Evolutionary conservation across 1,140 invertebrate species (phyloP).

Genomic region (Temnothorax curvispinosus): DNA sequence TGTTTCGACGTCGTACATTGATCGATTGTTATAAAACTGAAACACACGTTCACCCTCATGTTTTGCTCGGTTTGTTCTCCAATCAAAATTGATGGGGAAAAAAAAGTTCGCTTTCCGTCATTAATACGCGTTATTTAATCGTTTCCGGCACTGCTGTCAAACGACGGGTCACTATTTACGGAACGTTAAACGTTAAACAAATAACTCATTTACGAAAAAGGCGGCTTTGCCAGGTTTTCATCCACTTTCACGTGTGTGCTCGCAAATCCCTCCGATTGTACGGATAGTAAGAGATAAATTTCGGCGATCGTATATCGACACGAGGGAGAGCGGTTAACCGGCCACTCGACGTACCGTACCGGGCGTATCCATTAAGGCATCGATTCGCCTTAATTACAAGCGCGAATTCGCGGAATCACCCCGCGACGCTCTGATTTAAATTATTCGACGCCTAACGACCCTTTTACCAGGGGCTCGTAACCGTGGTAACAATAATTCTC

Average conservation of each 20-base stretch:
- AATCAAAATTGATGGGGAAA: slow-evolving; percentile 36
- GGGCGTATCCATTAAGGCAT: slow-evolving; percentile 37
- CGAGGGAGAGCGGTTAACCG: slow-evolving; percentile 4
- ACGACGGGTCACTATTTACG: slow-evolving; percentile 35
- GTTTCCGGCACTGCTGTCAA: slow-evolving; percentile 1
- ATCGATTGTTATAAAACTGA: slow-evolving; percentile 48
- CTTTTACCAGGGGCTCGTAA: slow-evolving; percentile 25
- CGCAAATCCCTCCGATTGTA: background rate
- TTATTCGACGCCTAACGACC: slow-evolving; percentile 57
- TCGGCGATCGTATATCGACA: slow-evolving; percentile 33
- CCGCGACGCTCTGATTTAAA: slow-evolving; percentile 55
- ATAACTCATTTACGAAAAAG: slow-evolving; percentile 52
- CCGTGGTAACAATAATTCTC: slow-evolving; percentile 50
- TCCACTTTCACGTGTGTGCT: background rate
- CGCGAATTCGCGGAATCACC: background rate
- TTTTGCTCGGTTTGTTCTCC: background rate
- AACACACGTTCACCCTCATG: background rate
- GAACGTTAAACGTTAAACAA: slow-evolving; percentile 19
- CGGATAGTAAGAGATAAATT: slow-evolving; percentile 33
- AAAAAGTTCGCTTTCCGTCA: slow-evolving; percentile 11
- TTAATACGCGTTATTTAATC: slow-evolving; percentile 49
- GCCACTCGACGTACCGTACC: slow-evolving; percentile 9
- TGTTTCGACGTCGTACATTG: background rate
- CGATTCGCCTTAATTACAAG: slow-evolving; percentile 57
- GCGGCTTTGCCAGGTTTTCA: slow-evolving; percentile 15